These are phyloP conservation scores for Stenchaetothrips biformis DNA, from an alignment of 2,888 invertebrate genomes.

Conservation along the genomic window DNA sequence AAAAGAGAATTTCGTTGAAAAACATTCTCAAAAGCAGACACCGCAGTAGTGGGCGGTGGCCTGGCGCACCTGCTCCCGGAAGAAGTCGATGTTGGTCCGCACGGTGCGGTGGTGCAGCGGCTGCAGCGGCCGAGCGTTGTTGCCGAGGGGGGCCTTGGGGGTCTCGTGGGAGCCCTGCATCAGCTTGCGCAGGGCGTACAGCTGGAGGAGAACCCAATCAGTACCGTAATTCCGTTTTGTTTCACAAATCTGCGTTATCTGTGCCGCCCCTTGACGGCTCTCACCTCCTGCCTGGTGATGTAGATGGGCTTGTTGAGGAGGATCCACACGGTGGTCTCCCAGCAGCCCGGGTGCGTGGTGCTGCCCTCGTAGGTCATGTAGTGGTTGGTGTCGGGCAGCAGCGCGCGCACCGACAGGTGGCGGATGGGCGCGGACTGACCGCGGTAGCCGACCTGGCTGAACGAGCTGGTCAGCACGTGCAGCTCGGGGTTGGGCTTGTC, in stretches of 20 bases:
- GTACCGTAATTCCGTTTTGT: conserved; percentile 24
- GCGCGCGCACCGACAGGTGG: conserved; percentile 75
- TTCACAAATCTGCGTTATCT: conserved; percentile 30
- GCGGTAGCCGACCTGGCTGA: conserved; percentile 62
- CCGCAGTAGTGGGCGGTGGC: not conserved
- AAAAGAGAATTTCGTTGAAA: conserved; percentile 32
- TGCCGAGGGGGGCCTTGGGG: conserved; percentile 87
- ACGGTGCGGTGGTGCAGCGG: conserved; percentile 88
- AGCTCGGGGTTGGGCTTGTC: conserved; percentile 81
- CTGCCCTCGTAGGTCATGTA: conserved; percentile 98
- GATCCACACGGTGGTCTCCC: conserved; percentile 99
- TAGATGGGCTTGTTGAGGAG: conserved; percentile 97
- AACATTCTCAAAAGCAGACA: not conserved
- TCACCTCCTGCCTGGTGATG: conserved; percentile 91
- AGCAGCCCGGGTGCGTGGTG: conserved; percentile 95
- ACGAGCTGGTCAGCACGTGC: conserved; percentile 79
- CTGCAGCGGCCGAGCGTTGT: conserved; percentile 92
- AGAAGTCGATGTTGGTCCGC: conserved; percentile 94
- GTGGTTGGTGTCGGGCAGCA: conserved; percentile 86
- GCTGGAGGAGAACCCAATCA: conserved; percentile 52
- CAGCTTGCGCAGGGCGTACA: conserved; percentile 78
- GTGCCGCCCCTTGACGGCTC: conserved; percentile 39
- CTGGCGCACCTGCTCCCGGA: conserved; percentile 26
- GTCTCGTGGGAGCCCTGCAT: conserved; percentile 83
- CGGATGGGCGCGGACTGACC: conserved; percentile 78